Percentiles rank a stretch among this genome's conserved stretches.
phyloP scores from a whole-genome alignment of 2,113 vertebrate genomes.

The Orycteropus afer region DNA sequence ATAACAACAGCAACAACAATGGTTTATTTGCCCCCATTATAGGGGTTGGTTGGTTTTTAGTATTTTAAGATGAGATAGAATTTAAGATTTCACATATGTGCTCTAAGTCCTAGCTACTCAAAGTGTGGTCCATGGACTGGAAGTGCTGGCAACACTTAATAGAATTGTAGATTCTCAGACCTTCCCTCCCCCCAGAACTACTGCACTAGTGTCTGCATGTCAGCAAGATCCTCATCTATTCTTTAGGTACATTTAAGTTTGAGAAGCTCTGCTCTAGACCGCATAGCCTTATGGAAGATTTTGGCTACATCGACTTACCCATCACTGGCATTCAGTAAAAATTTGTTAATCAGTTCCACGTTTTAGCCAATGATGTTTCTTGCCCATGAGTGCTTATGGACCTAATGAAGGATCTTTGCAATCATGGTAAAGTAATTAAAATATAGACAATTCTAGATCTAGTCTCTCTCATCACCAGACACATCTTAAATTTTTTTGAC shows the following conservation, averaged over 20 bases:
- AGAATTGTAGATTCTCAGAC: background rate
- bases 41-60: background rate
- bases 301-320: background rate
- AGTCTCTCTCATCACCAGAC: background rate
- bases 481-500: conserved; percentile 55
- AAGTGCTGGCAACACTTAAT: background rate
- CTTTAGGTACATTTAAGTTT: background rate
- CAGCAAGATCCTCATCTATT: background rate
- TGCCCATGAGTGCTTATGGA: background rate
- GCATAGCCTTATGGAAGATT: background rate
- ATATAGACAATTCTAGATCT: conserved; percentile 49
- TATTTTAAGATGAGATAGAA: conserved; percentile 25
- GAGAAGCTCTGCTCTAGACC: background rate
- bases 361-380: background rate
- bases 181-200: background rate
- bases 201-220: background rate
- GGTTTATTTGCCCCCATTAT: background rate
- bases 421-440: conserved; percentile 52
- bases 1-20: too few species aligned
- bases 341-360: background rate
- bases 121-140: background rate
- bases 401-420: conserved; percentile 36
- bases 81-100: conserved; percentile 6
- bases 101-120: background rate
- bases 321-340: conserved; percentile 4